Evolutionary conservation across 2,888 invertebrate genomes (phyloP).

Genomic region (Cryptus armator): DNA sequence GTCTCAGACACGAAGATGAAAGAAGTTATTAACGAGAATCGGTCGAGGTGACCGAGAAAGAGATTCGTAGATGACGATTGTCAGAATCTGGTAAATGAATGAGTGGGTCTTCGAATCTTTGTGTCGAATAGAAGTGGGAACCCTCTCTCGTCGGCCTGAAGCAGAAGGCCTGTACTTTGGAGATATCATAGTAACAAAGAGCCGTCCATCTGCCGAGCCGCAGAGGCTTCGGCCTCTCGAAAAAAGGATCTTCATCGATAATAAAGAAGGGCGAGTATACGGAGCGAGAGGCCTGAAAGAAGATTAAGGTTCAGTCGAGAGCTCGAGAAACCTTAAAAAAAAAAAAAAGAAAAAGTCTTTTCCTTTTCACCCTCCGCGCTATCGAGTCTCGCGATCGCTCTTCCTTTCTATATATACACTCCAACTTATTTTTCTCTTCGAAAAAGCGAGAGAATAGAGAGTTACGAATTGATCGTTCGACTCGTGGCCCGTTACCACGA

Average conservation of each 20-base stretch:
- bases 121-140: conserved; percentile 4
- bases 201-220: not conserved
- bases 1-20: not conserved
- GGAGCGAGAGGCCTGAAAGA: not conserved
- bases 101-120: conserved; percentile 69
- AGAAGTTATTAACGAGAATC: conserved; percentile 39
- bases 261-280: conserved; percentile 9
- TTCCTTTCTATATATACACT: not conserved
- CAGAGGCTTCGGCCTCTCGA: not conserved
- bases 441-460: not conserved
- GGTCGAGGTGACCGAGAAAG: conserved; percentile 69
- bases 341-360: conserved; percentile 3
- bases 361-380: not conserved
- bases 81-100: conserved; percentile 75
- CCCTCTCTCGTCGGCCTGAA: conserved; percentile 53
- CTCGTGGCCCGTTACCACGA: not conserved
- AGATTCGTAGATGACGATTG: conserved; percentile 63
- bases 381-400: conserved; percentile 1
- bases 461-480: conserved; percentile 13
- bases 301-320: conserved; percentile 7
- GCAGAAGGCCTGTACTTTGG: conserved; percentile 64
- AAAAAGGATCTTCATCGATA: conserved; percentile 6
- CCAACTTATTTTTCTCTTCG: not conserved
- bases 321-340: not conserved
- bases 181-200: conserved; percentile 69